phyloP scores from a whole-genome alignment of 2,113 vertebrate genomes.

The Oryzias woworae region DNA sequence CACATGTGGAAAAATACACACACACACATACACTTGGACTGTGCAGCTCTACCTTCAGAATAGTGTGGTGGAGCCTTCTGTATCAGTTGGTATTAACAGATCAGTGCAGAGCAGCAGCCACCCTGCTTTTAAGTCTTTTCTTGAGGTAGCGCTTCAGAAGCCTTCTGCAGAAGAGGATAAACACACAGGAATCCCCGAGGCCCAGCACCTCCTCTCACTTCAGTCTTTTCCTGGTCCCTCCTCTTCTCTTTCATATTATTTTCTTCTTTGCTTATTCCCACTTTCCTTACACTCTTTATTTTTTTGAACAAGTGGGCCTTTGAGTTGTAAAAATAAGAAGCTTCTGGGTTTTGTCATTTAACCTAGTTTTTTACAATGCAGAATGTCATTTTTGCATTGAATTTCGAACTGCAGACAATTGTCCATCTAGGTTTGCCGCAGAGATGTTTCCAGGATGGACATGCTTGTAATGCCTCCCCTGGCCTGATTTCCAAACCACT shows the following conservation, averaged over 20 bases:
- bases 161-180: constrained; percentile 76
- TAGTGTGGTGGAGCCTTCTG: constrained; percentile 43
- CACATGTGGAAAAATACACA: constrained; percentile 41
- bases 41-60: constrained; percentile 41
- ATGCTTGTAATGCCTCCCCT: too few relatives aligned
- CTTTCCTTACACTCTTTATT: constrained; percentile 59
- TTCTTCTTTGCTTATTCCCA: constrained; percentile 47
- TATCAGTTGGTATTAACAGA: constrained; percentile 73
- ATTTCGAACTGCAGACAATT: too few relatives aligned
- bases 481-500: too few relatives aligned
- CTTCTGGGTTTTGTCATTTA: too few relatives aligned
- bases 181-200: constrained; percentile 66
- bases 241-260: constrained; percentile 31
- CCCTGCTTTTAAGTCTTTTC: constrained; percentile 74
- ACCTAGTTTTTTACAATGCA: too few relatives aligned
- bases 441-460: too few relatives aligned
- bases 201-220: constrained; percentile 53
- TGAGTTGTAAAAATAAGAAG: too few relatives aligned
- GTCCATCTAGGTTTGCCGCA: too few relatives aligned
- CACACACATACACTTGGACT: constrained; percentile 37
- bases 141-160: constrained; percentile 76
- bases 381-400: too few relatives aligned
- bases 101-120: constrained; percentile 67
- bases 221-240: constrained; percentile 26
- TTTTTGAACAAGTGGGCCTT: constrained; percentile 31